Evolutionary conservation across 2,113 vertebrate genomes (phyloP).

Genomic region (Plestiodon gilberti): DNA sequence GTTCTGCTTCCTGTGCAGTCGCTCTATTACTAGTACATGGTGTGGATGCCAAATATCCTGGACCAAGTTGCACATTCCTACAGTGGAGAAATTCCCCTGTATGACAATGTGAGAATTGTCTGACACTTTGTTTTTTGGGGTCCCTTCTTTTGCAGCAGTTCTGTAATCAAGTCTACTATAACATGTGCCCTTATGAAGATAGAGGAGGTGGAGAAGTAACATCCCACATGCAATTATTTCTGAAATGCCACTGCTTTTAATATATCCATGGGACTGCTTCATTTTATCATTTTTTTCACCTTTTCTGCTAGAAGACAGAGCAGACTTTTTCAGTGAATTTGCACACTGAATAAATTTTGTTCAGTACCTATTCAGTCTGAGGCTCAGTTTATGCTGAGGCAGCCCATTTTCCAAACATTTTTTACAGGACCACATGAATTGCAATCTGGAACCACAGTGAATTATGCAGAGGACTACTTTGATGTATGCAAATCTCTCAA

Average conservation of each 20-base stretch:
- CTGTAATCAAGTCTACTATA: neutral
- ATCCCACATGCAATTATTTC: neutral
- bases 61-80: neutral
- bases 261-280: neutral
- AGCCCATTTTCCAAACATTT: neutral
- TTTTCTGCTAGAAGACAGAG: no score
- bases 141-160: neutral
- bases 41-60: neutral
- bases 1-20: neutral
- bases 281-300: neutral
- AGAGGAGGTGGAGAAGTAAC: neutral
- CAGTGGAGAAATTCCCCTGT: neutral
- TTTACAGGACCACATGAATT: neutral
- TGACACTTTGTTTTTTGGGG: no score
- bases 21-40: neutral
- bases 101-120: rapidly evolving
- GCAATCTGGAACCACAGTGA: neutral
- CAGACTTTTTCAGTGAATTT: neutral
- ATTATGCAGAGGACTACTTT: neutral
- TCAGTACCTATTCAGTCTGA: neutral
- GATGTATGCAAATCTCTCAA: neutral
- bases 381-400: no score
- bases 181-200: neutral
- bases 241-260: neutral
- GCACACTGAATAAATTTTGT: neutral